Evolutionary conservation across 2,888 invertebrate species (phyloP), one percentile per base, ranked within the genome.

Genomic region (Augiades crinisus): DNA sequence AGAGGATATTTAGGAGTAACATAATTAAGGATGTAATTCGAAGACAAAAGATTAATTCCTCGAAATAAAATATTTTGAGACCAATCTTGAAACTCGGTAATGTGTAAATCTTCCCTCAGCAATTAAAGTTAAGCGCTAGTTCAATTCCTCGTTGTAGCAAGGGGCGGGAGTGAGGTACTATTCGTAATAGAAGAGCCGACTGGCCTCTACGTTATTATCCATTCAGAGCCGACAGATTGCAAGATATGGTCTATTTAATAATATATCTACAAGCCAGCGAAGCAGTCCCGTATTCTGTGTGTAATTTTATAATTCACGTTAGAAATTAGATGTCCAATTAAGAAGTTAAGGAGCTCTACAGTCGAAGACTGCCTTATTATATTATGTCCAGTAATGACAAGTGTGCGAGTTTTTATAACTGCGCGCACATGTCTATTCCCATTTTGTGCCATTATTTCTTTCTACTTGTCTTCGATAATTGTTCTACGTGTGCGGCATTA

Each of bases 211-310:
- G 57, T 72, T 78, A 81, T 81, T 78, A 79, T 79, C 78, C 72
- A 78, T 81, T 81, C 76, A 78, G 62, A 63, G 64, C 75, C 71
- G 73, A 78, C 79, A 75, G 72, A 74, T 77, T 71, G 67, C 76
- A 61, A 78, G 76, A 76, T 81, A 78, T 73, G 70, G 73, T 72
- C 75, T 77, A 72, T 78, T 78, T 79, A 79, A 80, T 81, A 79
- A 78, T 72, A 80, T 68, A 73, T 68, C 68, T 65, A 66, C 60
- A 54, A 61, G 57, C 57, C 56, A 63, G 43, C n/a, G 61, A 60
- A 53, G 54, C 62, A 68, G 75, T 65, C 68, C 65, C 70, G 70
- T 68, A 68, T 75, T 70, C 21, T 16, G 50, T 13, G 2, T 14
- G 19, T 34, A 33, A 46, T 41, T 46, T 44, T 13, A 33, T 33